Evolutionary conservation across 1,140 invertebrate species (phyloP).

Genomic region (Pollicipes pollicipes): DNA sequence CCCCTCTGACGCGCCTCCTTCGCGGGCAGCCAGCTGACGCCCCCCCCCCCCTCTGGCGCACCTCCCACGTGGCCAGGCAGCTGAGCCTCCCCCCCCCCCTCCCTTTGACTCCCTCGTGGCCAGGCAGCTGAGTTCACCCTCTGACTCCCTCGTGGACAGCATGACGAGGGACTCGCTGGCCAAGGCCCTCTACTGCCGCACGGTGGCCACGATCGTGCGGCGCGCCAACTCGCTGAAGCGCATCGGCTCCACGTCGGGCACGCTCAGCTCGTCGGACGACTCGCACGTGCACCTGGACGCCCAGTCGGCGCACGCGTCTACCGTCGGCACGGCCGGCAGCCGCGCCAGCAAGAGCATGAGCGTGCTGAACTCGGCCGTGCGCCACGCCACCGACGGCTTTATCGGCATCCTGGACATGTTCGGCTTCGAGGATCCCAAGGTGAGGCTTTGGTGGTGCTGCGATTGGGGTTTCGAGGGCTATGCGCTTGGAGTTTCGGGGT

Average conservation of each 20-base stretch:
- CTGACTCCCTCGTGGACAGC: background rate
- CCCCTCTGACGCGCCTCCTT: too few species aligned
- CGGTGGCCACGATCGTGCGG: constrained; percentile 82
- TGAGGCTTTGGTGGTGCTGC: constrained; percentile 18
- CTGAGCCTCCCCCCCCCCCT: too few species aligned
- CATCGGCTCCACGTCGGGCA: constrained; percentile 62
- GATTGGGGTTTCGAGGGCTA: too few species aligned
- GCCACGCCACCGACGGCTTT: constrained; percentile 85
- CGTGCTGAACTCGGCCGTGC: constrained; percentile 71
- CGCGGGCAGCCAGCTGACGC: too few species aligned
- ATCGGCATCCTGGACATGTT: constrained; percentile 92
- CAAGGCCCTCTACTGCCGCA: constrained; percentile 82
- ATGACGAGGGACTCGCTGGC: constrained; percentile 54
- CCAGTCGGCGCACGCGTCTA: constrained; percentile 63
- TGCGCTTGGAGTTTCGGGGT: too few species aligned
- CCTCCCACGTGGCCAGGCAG: too few species aligned
- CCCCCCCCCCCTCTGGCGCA: too few species aligned
- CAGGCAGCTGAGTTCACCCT: too few species aligned
- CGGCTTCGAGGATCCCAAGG: constrained; percentile 77
- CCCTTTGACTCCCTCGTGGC: too few species aligned
- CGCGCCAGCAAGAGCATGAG: constrained; percentile 63
- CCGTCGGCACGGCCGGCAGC: constrained; percentile 62
- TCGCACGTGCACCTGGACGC: background rate
- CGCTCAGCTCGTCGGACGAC: constrained; percentile 30
- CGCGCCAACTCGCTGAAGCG: constrained; percentile 79